Evolutionary conservation across 2,888 invertebrate species (phyloP), one percentile per base, ranked within the genome.

Genomic region (Mythimna loreyi): DNA sequence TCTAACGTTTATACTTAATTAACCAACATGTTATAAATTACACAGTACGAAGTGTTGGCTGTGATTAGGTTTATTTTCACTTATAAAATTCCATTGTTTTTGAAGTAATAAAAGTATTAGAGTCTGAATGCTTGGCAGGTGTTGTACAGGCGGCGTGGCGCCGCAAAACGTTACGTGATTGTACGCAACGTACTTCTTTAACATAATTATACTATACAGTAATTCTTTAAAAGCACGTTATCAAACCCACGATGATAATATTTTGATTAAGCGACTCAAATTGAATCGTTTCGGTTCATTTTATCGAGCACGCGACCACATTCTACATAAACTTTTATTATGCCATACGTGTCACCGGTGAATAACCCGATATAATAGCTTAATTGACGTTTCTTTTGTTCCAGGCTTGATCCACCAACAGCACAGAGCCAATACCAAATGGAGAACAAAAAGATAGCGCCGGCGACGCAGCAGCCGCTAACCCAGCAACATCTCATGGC

Each of bases 341-440:
- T 47, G 47, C 60, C 21, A 72, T 75, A 72, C 57, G 60, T 60
- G 60, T 70, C 70, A 74, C 73, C 60, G 68, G 71, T 78, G 57
- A 67, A 72, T 70, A 72, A 65, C 45, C 57, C 57, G 55, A 66
- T 11, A 55, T 58, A 59, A 75, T 59, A 47, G 56, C 67, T 82
- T 69, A 16, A 72, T 78, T 65, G 33, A 75, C 9, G 1, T 77
- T 80, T 85, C 75, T 78, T 70, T 94, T 93, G 91, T 95, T 96
- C 59, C 94, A 97, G 97, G 97, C 96, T 97, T 95, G 97, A 97
- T 90, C 97, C 97, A 89, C 97, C 97, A 83, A 96, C 96, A 89
- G 96, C 97, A 81, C 97, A 97, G 89, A 94, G 92, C 73, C 91
- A 94, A 92, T 92, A 96, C 93, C 90, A 96, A 90, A 97, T 97